Evolutionary conservation across 2,888 invertebrate genomes (phyloP), one percentile per base, ranked within the genome.

Genomic region (Aspidiotus rigidus): DNA sequence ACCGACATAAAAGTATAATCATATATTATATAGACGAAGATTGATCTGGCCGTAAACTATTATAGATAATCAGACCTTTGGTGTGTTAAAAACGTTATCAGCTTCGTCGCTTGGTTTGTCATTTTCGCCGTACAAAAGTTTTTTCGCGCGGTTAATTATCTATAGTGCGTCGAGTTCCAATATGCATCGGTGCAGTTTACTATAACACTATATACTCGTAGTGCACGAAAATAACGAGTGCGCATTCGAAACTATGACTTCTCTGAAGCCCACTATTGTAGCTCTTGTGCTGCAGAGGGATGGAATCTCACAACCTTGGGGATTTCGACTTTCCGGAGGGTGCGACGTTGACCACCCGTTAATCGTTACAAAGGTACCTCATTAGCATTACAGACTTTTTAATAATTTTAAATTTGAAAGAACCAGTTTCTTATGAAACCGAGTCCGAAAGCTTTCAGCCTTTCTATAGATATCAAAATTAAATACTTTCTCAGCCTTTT

Each of bases 291-390:
- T 92, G 76, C 83, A 82, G 75, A 85, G 91, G 74, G 85, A 86
- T 75, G 83, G 84, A 76, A 83, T 83, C 74, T 83, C 83, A 74
- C 85, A 85, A 76, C 87, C 87, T 76, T 93, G 92, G 92, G 93
- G 93, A 71, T 88, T 93, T 75, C 85, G 92, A 75, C 83, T 93
- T 74, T 89, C 90, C 73, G 93, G 93, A 75, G 92, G 92, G 75
- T 84, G 88, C 73, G 92, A 93, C 82, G 84, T 91, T 76, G 87
- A 89, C 77, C 86, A 89, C 64, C 92, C 93, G 72, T 84, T 93
- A 77, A 87, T 92, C 79, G 87, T 93, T 78, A 92, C 92, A 74
- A 87, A 88, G 86, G 93, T 93, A 86, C 3, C 28, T 28, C 1
- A 28, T 28, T 28, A 28, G 28, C 28, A 5, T 28, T 28, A 28